phyloP scores from a whole-genome alignment of 2,797 vertebrate species.

The Poecilia picta region DNA sequence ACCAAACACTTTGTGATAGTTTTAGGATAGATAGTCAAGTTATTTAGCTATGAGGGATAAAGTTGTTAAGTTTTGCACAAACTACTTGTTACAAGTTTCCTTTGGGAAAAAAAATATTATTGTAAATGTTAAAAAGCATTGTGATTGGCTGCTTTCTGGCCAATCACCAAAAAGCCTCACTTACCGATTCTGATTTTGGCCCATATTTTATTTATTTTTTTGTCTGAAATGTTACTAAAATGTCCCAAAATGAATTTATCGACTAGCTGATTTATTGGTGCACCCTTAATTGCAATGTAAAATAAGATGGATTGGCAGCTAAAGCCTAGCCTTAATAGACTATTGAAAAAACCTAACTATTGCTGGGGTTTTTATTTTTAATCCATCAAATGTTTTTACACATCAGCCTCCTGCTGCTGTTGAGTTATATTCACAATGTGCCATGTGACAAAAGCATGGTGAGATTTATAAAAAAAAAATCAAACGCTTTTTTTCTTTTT shows the following conservation, averaged over 20 bases:
- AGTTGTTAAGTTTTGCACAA: neutral
- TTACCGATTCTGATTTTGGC: too few relatives aligned
- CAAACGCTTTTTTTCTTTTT: neutral
- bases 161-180: too few relatives aligned
- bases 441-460: neutral
- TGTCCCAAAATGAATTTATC: too few relatives aligned
- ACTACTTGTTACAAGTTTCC: neutral
- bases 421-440: neutral
- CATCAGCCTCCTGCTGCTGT: neutral
- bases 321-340: neutral
- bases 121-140: neutral
- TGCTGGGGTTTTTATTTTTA: neutral
- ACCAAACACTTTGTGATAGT: neutral
- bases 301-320: neutral
- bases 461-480: constrained; percentile 1
- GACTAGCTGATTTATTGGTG: too few relatives aligned
- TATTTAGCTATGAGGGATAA: neutral
- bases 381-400: neutral
- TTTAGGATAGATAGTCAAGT: neutral
- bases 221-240: too few relatives aligned
- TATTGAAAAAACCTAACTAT: neutral
- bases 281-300: neutral
- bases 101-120: neutral
- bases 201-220: too few relatives aligned
- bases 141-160: too few relatives aligned